A percentile compares a stretch with the other conserved stretches of the same genome.
Evolutionary conservation across 2,797 vertebrate species (phyloP).

Genomic region (Sebastes cheni): DNA sequence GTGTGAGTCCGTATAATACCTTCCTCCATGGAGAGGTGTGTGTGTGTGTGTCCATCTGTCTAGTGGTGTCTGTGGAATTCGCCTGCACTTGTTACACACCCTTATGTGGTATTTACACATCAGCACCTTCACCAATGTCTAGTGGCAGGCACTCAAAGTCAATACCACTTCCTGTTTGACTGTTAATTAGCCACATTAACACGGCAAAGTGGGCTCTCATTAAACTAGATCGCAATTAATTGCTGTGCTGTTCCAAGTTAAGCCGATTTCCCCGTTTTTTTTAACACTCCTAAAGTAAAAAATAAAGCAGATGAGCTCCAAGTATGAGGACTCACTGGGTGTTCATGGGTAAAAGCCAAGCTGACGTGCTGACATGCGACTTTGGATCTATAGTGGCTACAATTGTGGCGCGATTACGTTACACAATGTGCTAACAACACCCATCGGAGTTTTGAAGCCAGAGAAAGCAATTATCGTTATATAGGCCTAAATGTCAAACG

Average conservation of each 20-base stretch:
- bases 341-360: slow-evolving; percentile 54
- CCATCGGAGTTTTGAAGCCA: slow-evolving; percentile 54
- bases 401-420: slow-evolving; percentile 39
- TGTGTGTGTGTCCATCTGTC: slow-evolving; percentile 14
- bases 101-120: slow-evolving; percentile 53
- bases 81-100: slow-evolving; percentile 11
- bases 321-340: slow-evolving; percentile 48
- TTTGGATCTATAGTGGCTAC: slow-evolving; percentile 28
- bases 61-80: slow-evolving; percentile 27
- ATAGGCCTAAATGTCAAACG: slow-evolving; percentile 62
- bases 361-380: slow-evolving; percentile 17
- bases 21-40: not conserved
- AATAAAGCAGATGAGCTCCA: slow-evolving; percentile 58
- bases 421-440: slow-evolving; percentile 51
- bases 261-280: slow-evolving; percentile 43
- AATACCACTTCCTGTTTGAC: slow-evolving; percentile 65
- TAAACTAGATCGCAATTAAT: slow-evolving; percentile 72
- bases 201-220: slow-evolving; percentile 58
- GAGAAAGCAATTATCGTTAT: slow-evolving; percentile 55
- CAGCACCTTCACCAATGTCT: slow-evolving; percentile 62
- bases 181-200: slow-evolving; percentile 72
- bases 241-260: slow-evolving; percentile 59
- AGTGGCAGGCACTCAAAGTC: slow-evolving; percentile 66
- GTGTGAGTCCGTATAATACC: not conserved
- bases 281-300: slow-evolving; percentile 57